phyloP scores from a whole-genome alignment of 2,113 vertebrate species.

The Notechis scutatus region DNA sequence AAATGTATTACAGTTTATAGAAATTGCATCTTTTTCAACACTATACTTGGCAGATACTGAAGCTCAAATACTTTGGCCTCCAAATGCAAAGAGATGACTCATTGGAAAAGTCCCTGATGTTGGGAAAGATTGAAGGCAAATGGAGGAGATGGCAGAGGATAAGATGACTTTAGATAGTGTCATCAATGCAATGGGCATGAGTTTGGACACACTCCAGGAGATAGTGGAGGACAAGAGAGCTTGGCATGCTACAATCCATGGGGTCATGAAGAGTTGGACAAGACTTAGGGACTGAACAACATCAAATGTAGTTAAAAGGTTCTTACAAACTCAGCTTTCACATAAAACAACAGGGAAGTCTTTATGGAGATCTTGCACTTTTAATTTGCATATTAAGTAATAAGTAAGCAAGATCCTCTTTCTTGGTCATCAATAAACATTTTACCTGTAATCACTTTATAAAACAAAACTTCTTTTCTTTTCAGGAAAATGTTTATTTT shows the following conservation, averaged over 20 bases:
- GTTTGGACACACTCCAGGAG: not conserved
- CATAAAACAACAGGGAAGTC: not conserved
- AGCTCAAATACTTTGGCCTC: not conserved
- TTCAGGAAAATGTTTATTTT: not conserved
- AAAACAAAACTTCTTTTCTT: not conserved
- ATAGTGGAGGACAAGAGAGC: not conserved
- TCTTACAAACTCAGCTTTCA: not conserved
- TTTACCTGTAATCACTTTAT: not conserved
- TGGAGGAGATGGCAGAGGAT: not conserved
- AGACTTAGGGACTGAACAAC: not conserved
- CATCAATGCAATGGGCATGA: not conserved
- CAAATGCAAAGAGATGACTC: not conserved
- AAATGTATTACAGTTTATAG: not conserved
- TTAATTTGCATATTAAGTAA: not conserved
- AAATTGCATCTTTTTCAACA: not conserved
- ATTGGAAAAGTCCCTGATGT: not conserved
- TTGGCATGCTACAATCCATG: not conserved
- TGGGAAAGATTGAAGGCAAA: not conserved
- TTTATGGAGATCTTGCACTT: not conserved
- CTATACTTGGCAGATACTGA: not conserved
- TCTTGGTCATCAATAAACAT: not conserved
- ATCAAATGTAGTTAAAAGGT: not conserved
- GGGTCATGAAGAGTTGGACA: not conserved
- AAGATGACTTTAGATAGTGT: not conserved
- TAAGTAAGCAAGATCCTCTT: not conserved